A percentile compares a stretch with the other conserved stretches of the same genome.
Conservation (phyloP, 2,888 invertebrate species). For the Gymnoscelis rufifasciata region DNA sequence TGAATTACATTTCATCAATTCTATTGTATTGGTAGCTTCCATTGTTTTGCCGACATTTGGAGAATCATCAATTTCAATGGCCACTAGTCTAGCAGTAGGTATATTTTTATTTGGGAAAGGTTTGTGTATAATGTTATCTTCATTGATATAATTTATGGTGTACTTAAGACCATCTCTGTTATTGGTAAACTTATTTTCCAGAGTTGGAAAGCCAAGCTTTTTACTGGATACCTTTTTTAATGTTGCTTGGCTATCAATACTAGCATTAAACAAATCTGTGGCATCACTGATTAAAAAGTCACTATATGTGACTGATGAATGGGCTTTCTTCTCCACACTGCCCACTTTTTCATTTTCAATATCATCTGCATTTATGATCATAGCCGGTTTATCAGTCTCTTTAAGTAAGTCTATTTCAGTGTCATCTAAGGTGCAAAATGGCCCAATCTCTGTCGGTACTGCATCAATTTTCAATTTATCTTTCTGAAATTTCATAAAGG, state of each 20-base stretch:
- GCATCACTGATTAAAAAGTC: slow-evolving; percentile 61
- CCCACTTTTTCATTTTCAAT: slow-evolving; percentile 57
- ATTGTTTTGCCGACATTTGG: not conserved
- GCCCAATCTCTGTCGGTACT: slow-evolving; percentile 74
- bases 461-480: slow-evolving; percentile 76
- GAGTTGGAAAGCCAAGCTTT: not conserved
- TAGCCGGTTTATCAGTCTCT: slow-evolving; percentile 25
- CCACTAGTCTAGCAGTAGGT: not conserved
- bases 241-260: slow-evolving; percentile 6
- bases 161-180: slow-evolving; percentile 10
- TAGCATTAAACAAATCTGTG: slow-evolving; percentile 15
- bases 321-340: slow-evolving; percentile 52
- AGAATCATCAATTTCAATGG: slow-evolving; percentile 10
- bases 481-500: too few relatives aligned
- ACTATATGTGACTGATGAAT: slow-evolving; percentile 59
- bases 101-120: not conserved
- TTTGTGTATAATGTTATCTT: slow-evolving; percentile 2
- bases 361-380: slow-evolving; percentile 52
- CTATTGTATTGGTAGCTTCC: not conserved
- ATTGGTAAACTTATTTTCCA: slow-evolving; percentile 1
- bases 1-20: not conserved
- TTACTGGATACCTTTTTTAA: not conserved
- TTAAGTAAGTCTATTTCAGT: not conserved
- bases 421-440: slow-evolving; percentile 38
- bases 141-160: slow-evolving; percentile 14